Evolutionary conservation across 1,140 invertebrate species (phyloP).

Genomic region (Pogonomyrmex californicus): DNA sequence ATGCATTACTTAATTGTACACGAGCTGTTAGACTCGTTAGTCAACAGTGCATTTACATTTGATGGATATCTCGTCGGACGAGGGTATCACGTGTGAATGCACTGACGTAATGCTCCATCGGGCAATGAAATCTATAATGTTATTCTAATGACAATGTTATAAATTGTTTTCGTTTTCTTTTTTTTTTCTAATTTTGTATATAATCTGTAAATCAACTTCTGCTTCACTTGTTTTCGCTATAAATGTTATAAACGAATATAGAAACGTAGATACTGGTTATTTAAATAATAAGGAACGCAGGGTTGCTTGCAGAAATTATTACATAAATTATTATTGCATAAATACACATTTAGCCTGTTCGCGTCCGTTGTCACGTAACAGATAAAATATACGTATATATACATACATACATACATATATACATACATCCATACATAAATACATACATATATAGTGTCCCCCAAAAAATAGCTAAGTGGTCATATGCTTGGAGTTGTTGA

Average conservation of each 20-base stretch:
- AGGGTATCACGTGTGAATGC: constrained; percentile 1
- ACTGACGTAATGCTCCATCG: constrained; percentile 40
- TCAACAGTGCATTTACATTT: constrained; percentile 57
- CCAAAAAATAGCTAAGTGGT: no score
- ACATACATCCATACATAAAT: background rate
- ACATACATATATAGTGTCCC: no score
- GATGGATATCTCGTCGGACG: constrained; percentile 2
- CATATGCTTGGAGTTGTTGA: no score
- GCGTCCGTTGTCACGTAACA: background rate
- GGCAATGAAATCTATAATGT: constrained; percentile 54
- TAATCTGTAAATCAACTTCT: constrained; percentile 57
- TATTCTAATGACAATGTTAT: constrained; percentile 55
- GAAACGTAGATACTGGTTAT: constrained; percentile 68
- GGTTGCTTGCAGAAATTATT: constrained; percentile 75
- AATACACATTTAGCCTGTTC: constrained; percentile 26
- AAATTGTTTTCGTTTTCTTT: constrained; percentile 40
- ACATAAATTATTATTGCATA: constrained; percentile 17
- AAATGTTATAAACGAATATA: constrained; percentile 59
- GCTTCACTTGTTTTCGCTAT: constrained; percentile 46
- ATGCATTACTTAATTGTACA: constrained; percentile 61
- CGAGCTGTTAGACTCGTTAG: constrained; percentile 4
- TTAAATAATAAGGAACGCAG: constrained; percentile 67
- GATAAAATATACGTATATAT: constrained; percentile 23
- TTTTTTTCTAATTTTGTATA: constrained; percentile 69
- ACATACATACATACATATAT: constrained; percentile 20